Evolutionary conservation across 2,888 invertebrate genomes (phyloP), one percentile per base, ranked within the genome.

Genomic region (Ophioninae sp.): DNA sequence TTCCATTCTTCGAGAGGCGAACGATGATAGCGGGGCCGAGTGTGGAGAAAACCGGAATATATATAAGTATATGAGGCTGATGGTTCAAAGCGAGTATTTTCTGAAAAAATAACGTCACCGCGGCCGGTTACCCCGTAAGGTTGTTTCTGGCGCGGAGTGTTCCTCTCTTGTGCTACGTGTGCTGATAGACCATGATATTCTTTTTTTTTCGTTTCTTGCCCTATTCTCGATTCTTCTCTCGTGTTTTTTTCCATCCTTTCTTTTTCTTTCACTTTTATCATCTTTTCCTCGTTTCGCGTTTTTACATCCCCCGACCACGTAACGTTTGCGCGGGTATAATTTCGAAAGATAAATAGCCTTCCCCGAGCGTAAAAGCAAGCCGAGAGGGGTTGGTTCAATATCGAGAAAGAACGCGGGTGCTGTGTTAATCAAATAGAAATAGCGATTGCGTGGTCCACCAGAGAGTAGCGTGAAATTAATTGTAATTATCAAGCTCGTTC

Each of bases 91-190:
- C 85, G 85, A 85, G 87, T 92, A 91, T 92, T 92, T 92, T 91
- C 90, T 91, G 90, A 92, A 92, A 92, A 92, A 92, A 92, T 92
- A 84, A 92, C 90, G 86, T 87, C 79, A 76, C 81, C 62, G 59
- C 30, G 39, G 17, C 50, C 37, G 57, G 75, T 79, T 57, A 50
- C 67, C 79, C 79, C 68, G 73, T 79, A 73, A 73, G 80, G 74
- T 61, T 69, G 75, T 81, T 74, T 76, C 81, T 73, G 77, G 50
- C 68, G 44, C 61, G 68, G 30, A 69, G 68, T 77, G 50, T 68
- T 69, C 59, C 67, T 30, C 75, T 37, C 69, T 67, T 64, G 50
- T 56, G 44, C 65, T 50, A 30, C 80, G 65, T 70, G 68, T 59
- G 70, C 75, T 37, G 44, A 73, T 76, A 73, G 56, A 79, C 81